Conservation (phyloP, 2,888 invertebrate species). For the Orchesellides sinensis region DNA sequence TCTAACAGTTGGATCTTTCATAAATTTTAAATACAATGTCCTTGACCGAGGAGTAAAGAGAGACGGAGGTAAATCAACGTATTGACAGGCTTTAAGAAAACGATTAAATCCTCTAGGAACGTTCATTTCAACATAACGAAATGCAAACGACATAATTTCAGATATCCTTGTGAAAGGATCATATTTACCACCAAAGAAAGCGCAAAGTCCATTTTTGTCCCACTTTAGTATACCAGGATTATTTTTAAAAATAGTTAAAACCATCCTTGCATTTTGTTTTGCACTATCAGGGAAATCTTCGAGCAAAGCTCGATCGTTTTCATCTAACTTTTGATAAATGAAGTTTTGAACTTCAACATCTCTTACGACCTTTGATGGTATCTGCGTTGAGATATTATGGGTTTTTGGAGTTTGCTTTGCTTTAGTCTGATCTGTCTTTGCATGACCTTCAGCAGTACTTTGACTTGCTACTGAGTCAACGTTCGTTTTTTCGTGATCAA, state of each 20-base stretch:
- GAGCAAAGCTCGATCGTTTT: not conserved
- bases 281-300: conserved; percentile 13
- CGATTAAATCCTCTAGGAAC: not conserved
- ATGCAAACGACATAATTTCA: not conserved
- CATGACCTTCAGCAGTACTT: not conserved
- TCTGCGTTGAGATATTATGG: not conserved
- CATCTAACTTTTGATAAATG: not conserved
- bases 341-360: not conserved
- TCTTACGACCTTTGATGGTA: not conserved
- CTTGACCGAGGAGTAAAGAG: not conserved
- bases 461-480: too few species aligned
- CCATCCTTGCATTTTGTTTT: not conserved
- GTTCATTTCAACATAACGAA: not conserved
- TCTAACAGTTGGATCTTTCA: not conserved
- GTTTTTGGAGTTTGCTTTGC: not conserved
- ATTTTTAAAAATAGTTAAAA: conserved; percentile 4
- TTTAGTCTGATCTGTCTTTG: not conserved
- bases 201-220: not conserved
- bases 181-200: not conserved
- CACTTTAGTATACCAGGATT: not conserved
- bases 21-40: not conserved
- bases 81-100: not conserved
- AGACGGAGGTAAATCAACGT: not conserved
- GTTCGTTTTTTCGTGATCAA: not conserved
- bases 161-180: not conserved